Conservation (phyloP, 2,113 vertebrate genomes). For the Ranitomeya imitator region DNA sequence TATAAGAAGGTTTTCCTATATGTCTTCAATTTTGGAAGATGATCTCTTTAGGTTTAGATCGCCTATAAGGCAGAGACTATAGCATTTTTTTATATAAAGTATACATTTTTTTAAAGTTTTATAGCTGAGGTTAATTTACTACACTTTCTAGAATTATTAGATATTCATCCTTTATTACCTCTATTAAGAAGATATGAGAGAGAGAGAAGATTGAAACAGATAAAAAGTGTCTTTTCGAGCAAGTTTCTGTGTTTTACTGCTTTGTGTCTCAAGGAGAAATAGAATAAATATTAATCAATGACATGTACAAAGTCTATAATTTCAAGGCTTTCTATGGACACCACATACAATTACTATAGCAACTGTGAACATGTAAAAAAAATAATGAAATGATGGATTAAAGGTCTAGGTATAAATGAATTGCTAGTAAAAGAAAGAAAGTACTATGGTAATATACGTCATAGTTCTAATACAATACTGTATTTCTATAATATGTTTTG, state of each 20-base stretch:
- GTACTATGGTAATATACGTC: not conserved
- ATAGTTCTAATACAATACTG: not conserved
- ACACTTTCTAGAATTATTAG: not conserved
- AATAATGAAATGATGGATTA: not conserved
- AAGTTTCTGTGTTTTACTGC: not conserved
- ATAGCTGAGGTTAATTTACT: not conserved
- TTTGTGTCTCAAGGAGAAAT: constrained; percentile 23
- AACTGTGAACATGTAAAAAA: not conserved
- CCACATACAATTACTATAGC: constrained; percentile 14
- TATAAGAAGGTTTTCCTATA: not conserved
- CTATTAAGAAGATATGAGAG: not conserved
- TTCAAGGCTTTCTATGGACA: constrained; percentile 19
- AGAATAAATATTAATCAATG: not conserved
- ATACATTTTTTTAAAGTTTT: not conserved
- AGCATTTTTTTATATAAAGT: no score
- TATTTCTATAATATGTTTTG: not conserved
- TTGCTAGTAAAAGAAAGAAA: not conserved
- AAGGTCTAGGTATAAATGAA: not conserved
- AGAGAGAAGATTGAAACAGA: not conserved
- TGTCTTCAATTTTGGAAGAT: not conserved
- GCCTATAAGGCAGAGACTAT: not conserved
- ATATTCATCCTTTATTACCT: not conserved
- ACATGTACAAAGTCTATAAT: not conserved
- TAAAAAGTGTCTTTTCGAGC: not conserved
- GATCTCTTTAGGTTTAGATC: not conserved